Evolutionary conservation across 2,888 invertebrate genomes (phyloP).

Genomic region (Eupithecia subumbrata): DNA sequence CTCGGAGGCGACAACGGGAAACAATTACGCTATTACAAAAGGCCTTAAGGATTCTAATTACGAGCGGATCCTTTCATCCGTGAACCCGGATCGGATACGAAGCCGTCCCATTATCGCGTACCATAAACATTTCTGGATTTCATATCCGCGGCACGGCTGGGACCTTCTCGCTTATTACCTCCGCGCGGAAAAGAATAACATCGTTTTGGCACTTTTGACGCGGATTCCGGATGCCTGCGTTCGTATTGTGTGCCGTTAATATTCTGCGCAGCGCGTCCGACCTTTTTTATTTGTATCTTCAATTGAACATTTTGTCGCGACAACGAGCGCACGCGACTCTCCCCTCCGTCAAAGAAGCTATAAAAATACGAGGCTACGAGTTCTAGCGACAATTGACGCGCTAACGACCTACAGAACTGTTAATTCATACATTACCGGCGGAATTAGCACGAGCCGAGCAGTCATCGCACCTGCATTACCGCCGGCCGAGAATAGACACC

Average conservation of each 20-base stretch:
- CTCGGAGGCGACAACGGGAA: constrained; percentile 74
- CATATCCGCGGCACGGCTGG: constrained; percentile 80
- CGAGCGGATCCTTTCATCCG: constrained; percentile 72
- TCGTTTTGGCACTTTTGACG: constrained; percentile 83
- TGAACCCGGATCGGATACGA: constrained; percentile 76
- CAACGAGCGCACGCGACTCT: constrained; percentile 75
- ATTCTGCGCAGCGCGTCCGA: constrained; percentile 81
- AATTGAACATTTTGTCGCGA: constrained; percentile 84
- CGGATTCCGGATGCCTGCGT: constrained; percentile 81
- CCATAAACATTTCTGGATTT: constrained; percentile 82
- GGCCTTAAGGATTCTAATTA: constrained; percentile 79
- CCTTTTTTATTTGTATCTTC: constrained; percentile 85
- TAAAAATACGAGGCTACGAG: constrained; percentile 74
- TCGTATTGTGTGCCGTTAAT: constrained; percentile 83
- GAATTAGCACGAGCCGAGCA: constrained; percentile 50
- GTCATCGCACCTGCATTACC: constrained; percentile 28
- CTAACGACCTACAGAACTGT: constrained; percentile 64
- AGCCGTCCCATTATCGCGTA: constrained; percentile 74
- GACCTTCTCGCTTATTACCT: constrained; percentile 79
- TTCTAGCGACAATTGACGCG: constrained; percentile 65
- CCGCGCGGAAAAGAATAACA: constrained; percentile 82
- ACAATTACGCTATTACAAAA: constrained; percentile 78
- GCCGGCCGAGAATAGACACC: constrained; percentile 29
- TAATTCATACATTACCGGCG: constrained; percentile 60
- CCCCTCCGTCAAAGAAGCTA: constrained; percentile 73